Evolutionary conservation across 2,113 vertebrate genomes (phyloP), one percentile per base, ranked within the genome.

Genomic region (Zosterops hypoxanthus): DNA sequence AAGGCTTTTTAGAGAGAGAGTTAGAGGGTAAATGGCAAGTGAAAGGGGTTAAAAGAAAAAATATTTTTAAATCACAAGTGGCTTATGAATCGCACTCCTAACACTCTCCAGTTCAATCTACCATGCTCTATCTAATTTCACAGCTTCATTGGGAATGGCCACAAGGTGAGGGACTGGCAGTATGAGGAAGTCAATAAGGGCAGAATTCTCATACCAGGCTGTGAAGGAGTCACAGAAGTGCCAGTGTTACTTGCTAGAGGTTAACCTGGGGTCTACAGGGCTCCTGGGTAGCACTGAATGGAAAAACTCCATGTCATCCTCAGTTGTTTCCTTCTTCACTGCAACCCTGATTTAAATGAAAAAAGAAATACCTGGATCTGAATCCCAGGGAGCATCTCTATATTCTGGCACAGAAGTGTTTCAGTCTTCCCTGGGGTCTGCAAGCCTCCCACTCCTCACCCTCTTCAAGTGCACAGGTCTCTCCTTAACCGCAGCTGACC

Each of bases 81-180:
- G 66, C 71, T 85, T 72, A 78, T 2, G 3, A 91, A 63, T 91
- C 33, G 1, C 75, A 12, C 33, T 73, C 33, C 93, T 94, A 72
- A 75, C 66, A 66, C 92, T 95, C 83, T 82, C 65, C 66, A 39
- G 39, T 84, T 92, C 91, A 77, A 80, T 93, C 82, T 97, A 89
- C 92, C 84, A 75, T 60, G 84, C 84, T 94, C 82, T 52, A 41
- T 63, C 59, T 36, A 79, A 94, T 97, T 96, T 96, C 97, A 97
- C 81, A 96, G 96, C 90, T 97, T 94, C 70, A 8, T 20, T 80
- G 87, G 92, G 94, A 95, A 94, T 77, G 49, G 77, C 90, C 76
- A 78, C 60, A 89, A 96, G 95, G 92, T 94, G 93, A 96, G 90
- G 93, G 95, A 85, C 64, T 80, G 78, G 80, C 76, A 92, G 71